Evolutionary conservation across 2,888 invertebrate genomes (phyloP).

Genomic region (Spilosoma lubricipeda): DNA sequence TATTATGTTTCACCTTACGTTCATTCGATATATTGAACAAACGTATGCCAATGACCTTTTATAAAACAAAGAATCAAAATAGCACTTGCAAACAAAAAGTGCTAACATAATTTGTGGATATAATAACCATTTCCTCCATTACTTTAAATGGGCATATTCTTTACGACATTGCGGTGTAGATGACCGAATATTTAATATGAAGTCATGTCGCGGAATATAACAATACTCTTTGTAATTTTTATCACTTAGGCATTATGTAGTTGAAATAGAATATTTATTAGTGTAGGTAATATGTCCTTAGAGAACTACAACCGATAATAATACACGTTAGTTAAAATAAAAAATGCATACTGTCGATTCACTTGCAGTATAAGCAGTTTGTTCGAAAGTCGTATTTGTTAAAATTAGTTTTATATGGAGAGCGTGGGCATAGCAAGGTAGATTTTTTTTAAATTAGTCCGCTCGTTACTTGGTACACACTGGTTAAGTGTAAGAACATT

Average conservation of each 20-base stretch:
- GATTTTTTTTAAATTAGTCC: slow-evolving; percentile 18
- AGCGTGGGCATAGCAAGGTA: not conserved
- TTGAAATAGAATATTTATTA: slow-evolving; percentile 2
- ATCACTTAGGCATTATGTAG: not conserved
- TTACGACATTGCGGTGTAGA: slow-evolving; percentile 16
- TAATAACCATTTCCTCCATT: slow-evolving; percentile 16
- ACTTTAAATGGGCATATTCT: slow-evolving; percentile 17
- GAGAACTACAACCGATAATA: slow-evolving; percentile 24
- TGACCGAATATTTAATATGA: slow-evolving; percentile 15
- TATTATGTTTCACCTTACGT: slow-evolving; percentile 26
- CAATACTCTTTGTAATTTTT: slow-evolving; percentile 13
- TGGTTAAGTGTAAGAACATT: slow-evolving; percentile 67
- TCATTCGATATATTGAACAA: not conserved
- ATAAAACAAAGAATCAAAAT: slow-evolving; percentile 7
- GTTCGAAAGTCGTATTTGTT: not conserved
- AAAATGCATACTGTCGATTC: slow-evolving; percentile 36
- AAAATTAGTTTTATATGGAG: not conserved
- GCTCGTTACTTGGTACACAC: slow-evolving; percentile 57
- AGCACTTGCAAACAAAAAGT: slow-evolving; percentile 7
- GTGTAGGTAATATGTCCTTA: slow-evolving; percentile 8
- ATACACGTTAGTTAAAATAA: slow-evolving; percentile 28
- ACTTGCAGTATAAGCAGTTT: slow-evolving; percentile 33
- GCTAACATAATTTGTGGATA: slow-evolving; percentile 18
- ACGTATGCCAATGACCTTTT: slow-evolving; percentile 16
- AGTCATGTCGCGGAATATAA: slow-evolving; percentile 17